Evolutionary conservation across 2,113 vertebrate genomes (phyloP).

Genomic region (Pteropus alecto): DNA sequence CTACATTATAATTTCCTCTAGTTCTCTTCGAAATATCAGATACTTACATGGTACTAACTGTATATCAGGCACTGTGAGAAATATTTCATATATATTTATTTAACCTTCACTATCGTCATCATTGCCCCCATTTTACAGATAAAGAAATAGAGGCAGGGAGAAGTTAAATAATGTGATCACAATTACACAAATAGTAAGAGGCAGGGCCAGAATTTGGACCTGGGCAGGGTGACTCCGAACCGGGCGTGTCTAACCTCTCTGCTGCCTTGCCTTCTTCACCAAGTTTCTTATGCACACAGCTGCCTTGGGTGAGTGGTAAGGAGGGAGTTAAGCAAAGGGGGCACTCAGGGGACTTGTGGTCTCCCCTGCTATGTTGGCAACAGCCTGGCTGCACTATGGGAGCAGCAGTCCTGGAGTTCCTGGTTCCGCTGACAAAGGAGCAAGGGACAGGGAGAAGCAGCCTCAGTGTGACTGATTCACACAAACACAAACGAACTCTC

Average conservation of each 20-base stretch:
- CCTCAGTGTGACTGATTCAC: neutral
- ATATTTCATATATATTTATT: neutral
- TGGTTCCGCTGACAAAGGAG: neutral
- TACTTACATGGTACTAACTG: neutral
- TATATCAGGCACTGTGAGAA: neutral
- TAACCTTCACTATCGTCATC: neutral
- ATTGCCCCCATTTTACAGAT: neutral
- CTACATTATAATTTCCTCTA: neutral
- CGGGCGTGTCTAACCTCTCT: too few species aligned
- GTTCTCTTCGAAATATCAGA: neutral
- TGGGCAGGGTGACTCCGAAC: neutral
- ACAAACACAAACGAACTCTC: neutral
- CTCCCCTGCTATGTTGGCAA: neutral
- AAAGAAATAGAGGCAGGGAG: neutral
- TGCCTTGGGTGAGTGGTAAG: neutral
- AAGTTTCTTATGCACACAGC: neutral
- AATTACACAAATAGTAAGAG: neutral
- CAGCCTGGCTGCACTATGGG: too few species aligned
- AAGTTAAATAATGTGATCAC: neutral
- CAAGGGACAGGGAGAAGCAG: neutral
- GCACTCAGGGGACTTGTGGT: too few species aligned
- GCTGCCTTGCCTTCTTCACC: neutral
- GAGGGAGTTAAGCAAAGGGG: neutral
- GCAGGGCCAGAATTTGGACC: neutral
- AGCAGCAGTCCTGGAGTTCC: neutral